Base-by-base conservation (phyloP, 2,888 invertebrate genomes). In the Notodonta dromedarius region DNA sequence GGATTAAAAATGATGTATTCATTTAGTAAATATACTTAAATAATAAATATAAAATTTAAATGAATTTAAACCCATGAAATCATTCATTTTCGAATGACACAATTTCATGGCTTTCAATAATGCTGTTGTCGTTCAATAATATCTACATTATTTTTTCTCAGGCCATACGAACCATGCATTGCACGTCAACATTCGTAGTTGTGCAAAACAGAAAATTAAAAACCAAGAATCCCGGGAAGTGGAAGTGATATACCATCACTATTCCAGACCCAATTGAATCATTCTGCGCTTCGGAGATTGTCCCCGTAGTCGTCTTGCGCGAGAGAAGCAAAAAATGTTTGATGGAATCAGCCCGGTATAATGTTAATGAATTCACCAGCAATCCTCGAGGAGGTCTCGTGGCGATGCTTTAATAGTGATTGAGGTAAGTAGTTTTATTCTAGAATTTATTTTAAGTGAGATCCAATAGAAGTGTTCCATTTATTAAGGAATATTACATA, bases 241-340 rank as follows among this genome's bases (percentile, higher is more conserved):
- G 67, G 78, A n/a, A 71, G 71, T 71, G 73, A 66, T 8, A n/a
- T 32, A 32, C 48, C 71, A 73, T 67, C 76, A 63, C 73, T 71
- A 74, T 60, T 60, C 61, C 46, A 60, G 50, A 65, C 77, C 71
- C 79, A 82, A 86, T 85, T 80, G 86, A 84, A 85, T 86, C 83
- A 84, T 75, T 74, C 76, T 61, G 69, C 66, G 76, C 71, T 75
- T 58, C 64, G 73, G 68, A 79, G 80, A 85, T 78, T 81, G 82
- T 79, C 83, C 78, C 73, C 69, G 68, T 64, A 73, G 66, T 64
- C 73, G 66, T 76, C 70, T 68, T 67, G 59, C 66, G 60, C 69
- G 60, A 69, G 69, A 70, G 63, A 63, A 64, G 62, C 51, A 66
- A 71, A 76, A 70, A 64, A 46, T 35, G 58, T 35, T 55, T 55